Evolutionary conservation across 2,888 invertebrate species (phyloP).

Genomic region (Orthosia cruda): DNA sequence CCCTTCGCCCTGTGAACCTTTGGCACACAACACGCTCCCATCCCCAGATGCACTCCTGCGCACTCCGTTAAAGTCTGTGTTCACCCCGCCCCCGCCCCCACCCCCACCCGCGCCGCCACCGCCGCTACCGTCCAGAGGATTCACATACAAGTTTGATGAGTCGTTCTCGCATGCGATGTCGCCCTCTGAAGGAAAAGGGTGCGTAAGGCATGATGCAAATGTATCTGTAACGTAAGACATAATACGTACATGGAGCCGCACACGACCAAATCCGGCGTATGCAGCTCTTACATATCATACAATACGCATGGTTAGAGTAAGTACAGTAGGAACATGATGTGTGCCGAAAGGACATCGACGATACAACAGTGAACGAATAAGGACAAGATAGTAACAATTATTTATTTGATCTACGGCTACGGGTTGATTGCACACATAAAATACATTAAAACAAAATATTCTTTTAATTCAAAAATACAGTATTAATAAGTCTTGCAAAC

Average conservation of each 20-base stretch:
- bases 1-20: conserved; percentile 91
- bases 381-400: conserved; percentile 37
- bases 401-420: conserved; percentile 53
- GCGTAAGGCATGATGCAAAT: conserved; percentile 99
- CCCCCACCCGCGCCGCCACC: conserved; percentile 84
- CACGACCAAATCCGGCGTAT: conserved; percentile 77
- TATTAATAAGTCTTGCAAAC: conserved; percentile 64
- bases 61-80: conserved; percentile 92
- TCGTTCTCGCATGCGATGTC: conserved; percentile 94
- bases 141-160: conserved; percentile 97
- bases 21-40: conserved; percentile 93
- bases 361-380: conserved; percentile 57
- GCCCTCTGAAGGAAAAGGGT: conserved; percentile 97
- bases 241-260: conserved; percentile 89
- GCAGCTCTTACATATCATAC: conserved; percentile 61
- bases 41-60: conserved; percentile 96
- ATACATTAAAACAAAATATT: conserved; percentile 33
- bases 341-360: conserved; percentile 62
- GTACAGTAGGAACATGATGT: conserved; percentile 40
- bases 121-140: conserved; percentile 95
- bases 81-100: conserved; percentile 80
- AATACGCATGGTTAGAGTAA: conserved; percentile 49
- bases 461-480: conserved; percentile 9
- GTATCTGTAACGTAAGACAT: conserved; percentile 96
- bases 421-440: conserved; percentile 51